These are phyloP conservation scores for Hypomesus transpacificus DNA, from an alignment of 2,113 vertebrate species.

Conservation along the genomic window DNA sequence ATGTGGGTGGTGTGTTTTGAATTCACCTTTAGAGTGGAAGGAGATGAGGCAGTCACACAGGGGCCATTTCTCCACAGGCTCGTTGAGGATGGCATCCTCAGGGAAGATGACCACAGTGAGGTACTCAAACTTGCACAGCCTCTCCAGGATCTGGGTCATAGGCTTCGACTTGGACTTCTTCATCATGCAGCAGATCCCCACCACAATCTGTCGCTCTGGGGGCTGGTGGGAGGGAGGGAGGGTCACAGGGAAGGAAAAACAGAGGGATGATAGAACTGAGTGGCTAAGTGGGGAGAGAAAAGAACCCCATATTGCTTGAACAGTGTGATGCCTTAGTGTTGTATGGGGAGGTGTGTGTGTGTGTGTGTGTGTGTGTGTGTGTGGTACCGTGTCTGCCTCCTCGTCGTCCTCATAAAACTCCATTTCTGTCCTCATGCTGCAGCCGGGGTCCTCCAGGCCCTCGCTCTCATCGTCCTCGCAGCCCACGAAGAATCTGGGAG, in stretches of 20 bases:
- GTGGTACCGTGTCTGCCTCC: slow-evolving; percentile 78
- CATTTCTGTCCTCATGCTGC: slow-evolving; percentile 88
- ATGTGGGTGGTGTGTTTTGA: background rate
- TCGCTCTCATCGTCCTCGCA: slow-evolving; percentile 92
- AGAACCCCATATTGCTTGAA: background rate
- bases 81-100: slow-evolving; percentile 93
- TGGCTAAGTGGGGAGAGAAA: background rate
- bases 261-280: background rate
- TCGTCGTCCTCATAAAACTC: slow-evolving; percentile 87
- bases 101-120: slow-evolving; percentile 97
- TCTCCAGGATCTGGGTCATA: slow-evolving; percentile 98
- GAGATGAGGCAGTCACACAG: slow-evolving; percentile 97
- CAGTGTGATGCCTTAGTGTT: background rate
- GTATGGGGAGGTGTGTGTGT: background rate
- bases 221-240: slow-evolving; percentile 67
- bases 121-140: slow-evolving; percentile 95
- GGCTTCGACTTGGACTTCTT: slow-evolving; percentile 99
- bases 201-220: slow-evolving; percentile 90
- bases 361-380: background rate
- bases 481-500: slow-evolving; percentile 96
- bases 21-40: slow-evolving; percentile 95
- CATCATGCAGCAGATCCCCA: slow-evolving; percentile 99
- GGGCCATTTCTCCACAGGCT: slow-evolving; percentile 95
- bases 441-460: slow-evolving; percentile 68
- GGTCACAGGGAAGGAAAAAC: background rate